Evolutionary conservation across 2,797 vertebrate species (phyloP).

Genomic region (Oreonectes daqikongensis): DNA sequence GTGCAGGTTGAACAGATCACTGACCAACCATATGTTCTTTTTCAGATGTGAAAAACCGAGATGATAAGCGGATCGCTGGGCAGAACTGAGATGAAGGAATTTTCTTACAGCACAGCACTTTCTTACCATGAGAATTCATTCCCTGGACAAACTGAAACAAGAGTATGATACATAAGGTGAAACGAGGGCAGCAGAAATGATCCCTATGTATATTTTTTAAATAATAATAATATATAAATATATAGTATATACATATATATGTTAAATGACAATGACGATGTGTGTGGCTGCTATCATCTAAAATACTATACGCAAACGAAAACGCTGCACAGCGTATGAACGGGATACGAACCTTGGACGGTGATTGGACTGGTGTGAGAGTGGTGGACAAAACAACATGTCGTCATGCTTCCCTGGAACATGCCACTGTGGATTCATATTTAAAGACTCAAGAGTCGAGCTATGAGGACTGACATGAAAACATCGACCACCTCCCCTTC

Average conservation of each 20-base stretch:
- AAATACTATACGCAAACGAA: constrained; percentile 63
- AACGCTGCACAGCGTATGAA: constrained; percentile 62
- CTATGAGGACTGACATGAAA: not conserved
- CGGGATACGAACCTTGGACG: constrained; percentile 17
- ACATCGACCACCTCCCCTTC: not conserved
- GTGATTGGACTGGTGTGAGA: constrained; percentile 26
- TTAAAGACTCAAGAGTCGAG: constrained; percentile 30
- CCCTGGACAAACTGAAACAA: constrained; percentile 75
- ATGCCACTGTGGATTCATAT: constrained; percentile 64
- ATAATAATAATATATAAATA: constrained; percentile 67
- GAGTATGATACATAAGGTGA: constrained; percentile 42
- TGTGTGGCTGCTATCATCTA: constrained; percentile 73
- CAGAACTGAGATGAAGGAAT: constrained; percentile 83
- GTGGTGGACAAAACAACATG: constrained; percentile 38
- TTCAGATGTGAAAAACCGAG: constrained; percentile 92
- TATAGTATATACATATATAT: constrained; percentile 55
- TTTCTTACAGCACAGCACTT: constrained; percentile 88
- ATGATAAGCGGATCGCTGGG: constrained; percentile 83
- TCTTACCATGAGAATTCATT: constrained; percentile 86
- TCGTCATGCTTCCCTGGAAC: constrained; percentile 66
- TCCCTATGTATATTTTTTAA: constrained; percentile 56
- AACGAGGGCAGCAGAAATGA: not conserved
- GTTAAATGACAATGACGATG: constrained; percentile 58
- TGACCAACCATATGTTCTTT: constrained; percentile 52
- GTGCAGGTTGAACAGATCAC: not conserved